phyloP scores from a whole-genome alignment of 2,888 invertebrate genomes.

The Coenonympha arcania region DNA sequence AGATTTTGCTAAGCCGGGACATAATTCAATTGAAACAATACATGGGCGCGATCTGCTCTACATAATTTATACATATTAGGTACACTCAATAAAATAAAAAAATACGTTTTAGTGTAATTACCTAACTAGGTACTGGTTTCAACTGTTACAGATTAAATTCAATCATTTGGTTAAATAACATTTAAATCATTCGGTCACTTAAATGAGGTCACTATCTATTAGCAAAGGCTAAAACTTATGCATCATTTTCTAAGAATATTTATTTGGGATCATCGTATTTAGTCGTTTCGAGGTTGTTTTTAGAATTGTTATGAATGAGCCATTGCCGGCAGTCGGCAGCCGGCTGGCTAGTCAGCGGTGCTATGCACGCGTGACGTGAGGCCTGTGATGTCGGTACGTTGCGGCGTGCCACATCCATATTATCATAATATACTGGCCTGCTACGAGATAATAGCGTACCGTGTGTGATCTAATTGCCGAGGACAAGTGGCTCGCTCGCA shows the following conservation, averaged over 20 bases:
- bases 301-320: not conserved
- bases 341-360: not conserved
- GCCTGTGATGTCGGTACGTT: not conserved
- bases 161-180: no score
- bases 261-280: not conserved
- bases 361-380: not conserved
- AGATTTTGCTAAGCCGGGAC: constrained; percentile 41
- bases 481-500: constrained; percentile 10
- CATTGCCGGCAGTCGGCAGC: no score
- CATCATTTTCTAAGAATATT: not conserved
- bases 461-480: constrained; percentile 11
- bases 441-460: constrained; percentile 14
- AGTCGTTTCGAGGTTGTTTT: not conserved
- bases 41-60: constrained; percentile 49
- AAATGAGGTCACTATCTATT: not conserved
- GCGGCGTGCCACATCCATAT: constrained; percentile 8
- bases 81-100: not conserved
- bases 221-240: not conserved
- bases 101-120: no score
- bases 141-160: no score
- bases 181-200: no score
- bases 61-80: not conserved
- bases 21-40: constrained; percentile 62
- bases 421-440: constrained; percentile 13
- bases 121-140: no score